A percentile compares a stretch with the other conserved stretches of the same genome.
Evolutionary conservation across 1,140 invertebrate genomes (phyloP).

Genomic region (Eriocheir sinensis): DNA sequence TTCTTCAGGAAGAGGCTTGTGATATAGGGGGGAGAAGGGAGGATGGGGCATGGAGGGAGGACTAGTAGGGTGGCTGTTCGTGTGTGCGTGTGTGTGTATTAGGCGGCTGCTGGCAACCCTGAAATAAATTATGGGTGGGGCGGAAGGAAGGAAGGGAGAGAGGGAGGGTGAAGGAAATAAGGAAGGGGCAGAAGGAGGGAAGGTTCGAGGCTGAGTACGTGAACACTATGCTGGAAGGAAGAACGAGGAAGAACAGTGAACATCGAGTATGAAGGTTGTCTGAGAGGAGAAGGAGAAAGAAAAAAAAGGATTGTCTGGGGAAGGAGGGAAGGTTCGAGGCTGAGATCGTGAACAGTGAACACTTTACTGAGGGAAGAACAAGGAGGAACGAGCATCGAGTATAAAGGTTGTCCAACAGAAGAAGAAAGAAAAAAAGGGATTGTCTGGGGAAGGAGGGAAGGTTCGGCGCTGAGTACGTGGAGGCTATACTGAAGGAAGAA

Average conservation of each 20-base stretch:
- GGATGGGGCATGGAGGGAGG: not conserved
- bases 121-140: not conserved
- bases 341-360: not conserved
- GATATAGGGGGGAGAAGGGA: not conserved
- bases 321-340: not conserved
- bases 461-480: not conserved
- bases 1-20: not conserved
- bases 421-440: not conserved
- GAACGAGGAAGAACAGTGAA: no score
- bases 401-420: not conserved
- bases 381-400: not conserved
- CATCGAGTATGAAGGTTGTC: no score
- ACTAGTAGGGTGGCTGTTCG: not conserved
- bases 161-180: constrained; percentile 34
- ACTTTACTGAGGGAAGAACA: not conserved
- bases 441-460: not conserved
- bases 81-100: not conserved
- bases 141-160: not conserved
- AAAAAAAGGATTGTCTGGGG: not conserved
- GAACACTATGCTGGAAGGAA: not conserved
- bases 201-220: not conserved
- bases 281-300: no score
- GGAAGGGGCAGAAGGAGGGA: not conserved
- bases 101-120: not conserved
- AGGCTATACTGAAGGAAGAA: not conserved